Percentiles rank a stretch among this genome's conserved stretches.
phyloP scores from a whole-genome alignment of 2,113 vertebrate species.

The Aegithalos caudatus region DNA sequence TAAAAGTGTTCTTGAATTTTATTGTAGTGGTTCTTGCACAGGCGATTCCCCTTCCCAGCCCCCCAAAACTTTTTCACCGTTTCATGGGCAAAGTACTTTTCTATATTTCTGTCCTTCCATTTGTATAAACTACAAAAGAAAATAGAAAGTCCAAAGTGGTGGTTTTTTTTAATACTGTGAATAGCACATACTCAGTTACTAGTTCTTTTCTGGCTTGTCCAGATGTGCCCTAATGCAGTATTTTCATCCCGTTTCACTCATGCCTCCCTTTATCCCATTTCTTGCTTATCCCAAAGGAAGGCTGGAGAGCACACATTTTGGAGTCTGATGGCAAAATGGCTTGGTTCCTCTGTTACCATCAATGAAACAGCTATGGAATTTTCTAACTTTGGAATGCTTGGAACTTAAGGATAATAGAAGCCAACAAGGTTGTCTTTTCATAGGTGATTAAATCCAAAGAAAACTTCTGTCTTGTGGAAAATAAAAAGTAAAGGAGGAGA shows the following conservation, averaged over 20 bases:
- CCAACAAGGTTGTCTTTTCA: neutral
- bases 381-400: neutral
- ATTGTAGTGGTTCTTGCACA: neutral
- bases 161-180: neutral
- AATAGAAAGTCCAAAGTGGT: neutral
- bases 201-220: neutral
- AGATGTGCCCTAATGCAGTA: neutral
- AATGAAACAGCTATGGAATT: neutral
- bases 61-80: neutral
- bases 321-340: neutral
- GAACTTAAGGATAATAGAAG: neutral
- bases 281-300: neutral
- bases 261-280: neutral
- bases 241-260: neutral
- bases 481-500: neutral
- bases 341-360: neutral
- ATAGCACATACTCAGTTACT: neutral
- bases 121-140: neutral
- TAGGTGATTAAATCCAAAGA: neutral
- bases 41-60: accelerated
- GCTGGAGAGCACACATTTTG: neutral
- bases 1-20: neutral
- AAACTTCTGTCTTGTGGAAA: neutral
- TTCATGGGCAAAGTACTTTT: neutral
- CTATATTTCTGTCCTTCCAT: neutral